Evolutionary conservation across 2,797 vertebrate genomes (phyloP).

Genomic region (Odontamblyopus lacepedii): DNA sequence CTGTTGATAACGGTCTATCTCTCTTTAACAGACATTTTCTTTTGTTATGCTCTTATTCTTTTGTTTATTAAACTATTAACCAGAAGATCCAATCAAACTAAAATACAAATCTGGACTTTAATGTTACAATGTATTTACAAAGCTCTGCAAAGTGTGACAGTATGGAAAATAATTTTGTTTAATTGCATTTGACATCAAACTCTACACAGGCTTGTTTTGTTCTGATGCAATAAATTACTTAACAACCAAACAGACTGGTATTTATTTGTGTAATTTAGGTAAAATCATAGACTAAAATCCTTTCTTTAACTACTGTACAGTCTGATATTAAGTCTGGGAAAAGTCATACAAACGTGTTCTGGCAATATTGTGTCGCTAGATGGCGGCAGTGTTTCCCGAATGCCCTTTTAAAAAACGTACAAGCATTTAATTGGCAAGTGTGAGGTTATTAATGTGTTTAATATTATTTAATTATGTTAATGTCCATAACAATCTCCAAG

Average conservation of each 20-base stretch:
- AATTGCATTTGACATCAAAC: slow-evolving; percentile 3
- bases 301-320: no score
- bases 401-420: no score
- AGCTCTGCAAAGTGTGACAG: background rate
- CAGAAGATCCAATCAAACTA: background rate
- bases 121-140: slow-evolving; percentile 4
- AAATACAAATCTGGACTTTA: slow-evolving; percentile 1
- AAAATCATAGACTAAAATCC: no score
- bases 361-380: slow-evolving; percentile 27
- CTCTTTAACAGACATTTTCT: slow-evolving; percentile 5
- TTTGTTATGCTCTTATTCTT: slow-evolving; percentile 19
- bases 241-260: background rate
- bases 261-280: background rate
- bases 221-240: slow-evolving; percentile 62
- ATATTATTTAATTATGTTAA: background rate
- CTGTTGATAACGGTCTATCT: no score
- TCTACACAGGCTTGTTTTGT: slow-evolving; percentile 30
- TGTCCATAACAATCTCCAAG: background rate
- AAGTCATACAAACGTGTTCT: background rate
- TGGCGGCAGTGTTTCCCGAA: slow-evolving; percentile 42
- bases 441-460: background rate
- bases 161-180: background rate
- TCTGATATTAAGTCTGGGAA: no score
- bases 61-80: slow-evolving; percentile 1
- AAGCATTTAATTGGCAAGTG: background rate